Base-by-base conservation (phyloP, 2,888 invertebrate species). In the Parochlus steinenii region DNA sequence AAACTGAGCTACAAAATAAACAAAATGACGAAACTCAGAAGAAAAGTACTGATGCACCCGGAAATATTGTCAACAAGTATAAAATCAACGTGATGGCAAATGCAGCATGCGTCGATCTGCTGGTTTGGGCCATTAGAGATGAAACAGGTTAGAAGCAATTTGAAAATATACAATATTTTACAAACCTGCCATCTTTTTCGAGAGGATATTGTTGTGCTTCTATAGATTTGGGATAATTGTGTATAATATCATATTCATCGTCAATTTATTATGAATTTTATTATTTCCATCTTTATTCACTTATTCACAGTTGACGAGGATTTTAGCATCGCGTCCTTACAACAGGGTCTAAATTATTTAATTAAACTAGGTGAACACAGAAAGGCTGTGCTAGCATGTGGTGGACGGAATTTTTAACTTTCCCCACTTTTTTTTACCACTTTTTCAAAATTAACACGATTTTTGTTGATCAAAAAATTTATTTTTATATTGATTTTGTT, bases 121-220 rank as follows among this genome's bases (percentile, higher is more conserved):
- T 98, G 2, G 93, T 97, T 19, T 98, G 97, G 97, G 92, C 95
- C 2, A 90, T 93, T 44, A 81, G 83, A 2, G 95, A 95, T 56
- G 95, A 95, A 64, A 83, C 86, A 51, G 90, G 92, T 89, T 56
- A 63, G 15, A 17, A n/a, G n/a, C n/a, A n/a, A n/a, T n/a, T n/a
- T n/a, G n/a, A n/a, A n/a, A n/a, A n/a, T n/a, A n/a, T n/a, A n/a
- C n/a, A n/a, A 17, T 12, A 12, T 6, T 2, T 22, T 11, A 1
- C 12, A 22, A 31, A 31, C 6, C n/a, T 22, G 7, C 7, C 8
- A 4, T 19, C 10, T 20, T 8, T 2, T n/a, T 3, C 8, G 8
- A n/a, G 15, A 16, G 2, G n/a, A 16, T 5, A 31, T 7, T 17
- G 5, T n/a, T 44, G 44, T 43, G 43, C 54, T 25, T 25, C 24